phyloP scores from a whole-genome alignment of 2,888 invertebrate species.

The Pachycephus smyrnensis region DNA sequence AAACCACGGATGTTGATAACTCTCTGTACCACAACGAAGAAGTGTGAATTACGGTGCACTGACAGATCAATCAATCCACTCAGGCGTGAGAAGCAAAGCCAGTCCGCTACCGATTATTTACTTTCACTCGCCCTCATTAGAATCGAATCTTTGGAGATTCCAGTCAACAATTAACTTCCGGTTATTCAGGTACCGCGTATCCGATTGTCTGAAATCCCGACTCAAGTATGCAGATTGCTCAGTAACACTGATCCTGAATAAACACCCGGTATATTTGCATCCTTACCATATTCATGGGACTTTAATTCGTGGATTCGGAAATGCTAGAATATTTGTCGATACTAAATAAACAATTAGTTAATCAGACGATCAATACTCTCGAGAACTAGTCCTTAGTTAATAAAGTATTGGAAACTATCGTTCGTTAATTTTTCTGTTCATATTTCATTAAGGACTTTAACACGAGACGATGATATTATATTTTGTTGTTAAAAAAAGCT shows the following conservation, averaged over 20 bases:
- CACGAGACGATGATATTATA: background rate
- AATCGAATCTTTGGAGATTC: background rate
- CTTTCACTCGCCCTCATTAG: background rate
- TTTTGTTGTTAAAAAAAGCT: background rate
- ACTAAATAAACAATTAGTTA: background rate
- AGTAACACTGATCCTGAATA: slow-evolving; percentile 50
- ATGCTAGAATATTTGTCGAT: background rate
- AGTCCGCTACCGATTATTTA: background rate
- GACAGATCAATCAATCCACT: too few species aligned
- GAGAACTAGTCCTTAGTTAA: background rate
- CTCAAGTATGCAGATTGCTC: slow-evolving; percentile 50
- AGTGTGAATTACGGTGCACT: too few species aligned
- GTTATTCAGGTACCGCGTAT: background rate
- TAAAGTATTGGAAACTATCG: background rate
- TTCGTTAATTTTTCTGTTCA: background rate
- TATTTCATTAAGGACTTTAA: background rate
- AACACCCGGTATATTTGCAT: slow-evolving; percentile 53
- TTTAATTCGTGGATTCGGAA: slow-evolving; percentile 46
- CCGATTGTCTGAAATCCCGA: slow-evolving; percentile 6
- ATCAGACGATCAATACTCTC: background rate
- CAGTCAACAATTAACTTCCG: background rate
- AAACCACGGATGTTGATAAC: background rate
- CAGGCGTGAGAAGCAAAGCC: background rate
- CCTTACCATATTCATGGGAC: slow-evolving; percentile 59
- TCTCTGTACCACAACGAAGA: too few species aligned